phyloP scores from a whole-genome alignment of 1,140 invertebrate species.

The Rhagoletis zephyria region DNA sequence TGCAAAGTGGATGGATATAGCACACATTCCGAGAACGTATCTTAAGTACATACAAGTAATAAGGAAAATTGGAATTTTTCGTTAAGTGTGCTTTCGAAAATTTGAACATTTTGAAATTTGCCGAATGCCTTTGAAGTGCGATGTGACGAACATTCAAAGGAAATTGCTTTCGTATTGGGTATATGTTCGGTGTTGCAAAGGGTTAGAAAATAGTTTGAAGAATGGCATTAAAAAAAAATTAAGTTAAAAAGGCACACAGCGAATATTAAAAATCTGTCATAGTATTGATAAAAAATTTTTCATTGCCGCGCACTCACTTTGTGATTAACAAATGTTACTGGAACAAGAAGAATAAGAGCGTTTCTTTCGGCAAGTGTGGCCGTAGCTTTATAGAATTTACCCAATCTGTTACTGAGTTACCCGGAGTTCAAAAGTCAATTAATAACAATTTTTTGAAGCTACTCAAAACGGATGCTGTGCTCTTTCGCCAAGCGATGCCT shows the following conservation, averaged over 20 bases:
- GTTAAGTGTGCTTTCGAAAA: constrained; percentile 33
- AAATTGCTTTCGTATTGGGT: background rate
- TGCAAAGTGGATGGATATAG: constrained; percentile 8
- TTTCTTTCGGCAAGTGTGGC: too few relatives aligned
- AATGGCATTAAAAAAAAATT: background rate
- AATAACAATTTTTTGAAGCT: too few relatives aligned
- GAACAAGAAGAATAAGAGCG: too few relatives aligned
- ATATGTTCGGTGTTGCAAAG: background rate
- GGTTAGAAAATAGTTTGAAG: background rate
- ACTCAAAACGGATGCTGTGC: too few relatives aligned
- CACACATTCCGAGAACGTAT: background rate
- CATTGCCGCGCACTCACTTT: too few relatives aligned
- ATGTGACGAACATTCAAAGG: background rate
- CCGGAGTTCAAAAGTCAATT: too few relatives aligned
- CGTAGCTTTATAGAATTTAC: too few relatives aligned
- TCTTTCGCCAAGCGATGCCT: background rate
- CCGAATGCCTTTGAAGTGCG: background rate
- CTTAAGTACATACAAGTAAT: constrained; percentile 22
- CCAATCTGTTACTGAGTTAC: too few relatives aligned
- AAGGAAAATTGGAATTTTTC: background rate
- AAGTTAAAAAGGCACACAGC: too few relatives aligned
- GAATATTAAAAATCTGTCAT: too few relatives aligned
- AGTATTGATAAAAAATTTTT: too few relatives aligned
- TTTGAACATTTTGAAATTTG: constrained; percentile 27
- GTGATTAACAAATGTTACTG: too few relatives aligned